Percentiles rank a stretch among this genome's conserved stretches.
phyloP scores from a whole-genome alignment of 2,113 vertebrate species.

The Choloepus hoffmanni region DNA sequence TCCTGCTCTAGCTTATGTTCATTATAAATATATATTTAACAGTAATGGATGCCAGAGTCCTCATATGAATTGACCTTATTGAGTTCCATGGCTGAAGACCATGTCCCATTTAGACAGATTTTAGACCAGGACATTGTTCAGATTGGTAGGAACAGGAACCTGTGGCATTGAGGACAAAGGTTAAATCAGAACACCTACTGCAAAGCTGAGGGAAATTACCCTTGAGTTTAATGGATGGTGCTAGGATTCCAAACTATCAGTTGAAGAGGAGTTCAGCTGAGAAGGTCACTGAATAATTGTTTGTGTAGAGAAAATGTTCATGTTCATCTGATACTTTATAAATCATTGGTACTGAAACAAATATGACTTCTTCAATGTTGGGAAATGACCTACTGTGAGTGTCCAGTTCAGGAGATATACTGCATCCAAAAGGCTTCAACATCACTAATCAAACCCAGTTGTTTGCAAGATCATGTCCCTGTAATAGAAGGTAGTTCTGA shows the following conservation, averaged over 20 bases:
- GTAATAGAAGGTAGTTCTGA: background rate
- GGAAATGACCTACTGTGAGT: background rate
- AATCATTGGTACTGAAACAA: slow-evolving; percentile 30
- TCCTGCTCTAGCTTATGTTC: background rate
- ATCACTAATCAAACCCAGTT: slow-evolving; percentile 18
- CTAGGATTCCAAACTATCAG: slow-evolving; percentile 55
- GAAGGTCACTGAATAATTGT: slow-evolving; percentile 48
- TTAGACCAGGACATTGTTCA: slow-evolving; percentile 37
- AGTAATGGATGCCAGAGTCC: background rate
- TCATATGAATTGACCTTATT: slow-evolving; percentile 19
- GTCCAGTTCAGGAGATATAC: background rate
- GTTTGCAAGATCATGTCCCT: background rate
- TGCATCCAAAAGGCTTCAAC: background rate
- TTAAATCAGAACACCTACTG: slow-evolving; percentile 45
- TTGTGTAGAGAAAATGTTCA: slow-evolving; percentile 50
- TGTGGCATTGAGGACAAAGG: slow-evolving; percentile 14
- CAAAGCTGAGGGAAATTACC: slow-evolving; percentile 45
- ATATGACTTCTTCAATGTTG: slow-evolving; percentile 9
- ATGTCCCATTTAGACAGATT: slow-evolving; percentile 34
- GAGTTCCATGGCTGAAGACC: slow-evolving; percentile 3
- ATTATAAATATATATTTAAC: background rate
- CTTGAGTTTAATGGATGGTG: slow-evolving; percentile 48
- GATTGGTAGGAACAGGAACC: slow-evolving; percentile 5
- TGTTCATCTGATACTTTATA: slow-evolving; percentile 58
- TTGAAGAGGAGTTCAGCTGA: slow-evolving; percentile 53